These are phyloP conservation scores for Lophius piscatorius DNA, from an alignment of 2,113 vertebrate species.

Conservation along the genomic window DNA sequence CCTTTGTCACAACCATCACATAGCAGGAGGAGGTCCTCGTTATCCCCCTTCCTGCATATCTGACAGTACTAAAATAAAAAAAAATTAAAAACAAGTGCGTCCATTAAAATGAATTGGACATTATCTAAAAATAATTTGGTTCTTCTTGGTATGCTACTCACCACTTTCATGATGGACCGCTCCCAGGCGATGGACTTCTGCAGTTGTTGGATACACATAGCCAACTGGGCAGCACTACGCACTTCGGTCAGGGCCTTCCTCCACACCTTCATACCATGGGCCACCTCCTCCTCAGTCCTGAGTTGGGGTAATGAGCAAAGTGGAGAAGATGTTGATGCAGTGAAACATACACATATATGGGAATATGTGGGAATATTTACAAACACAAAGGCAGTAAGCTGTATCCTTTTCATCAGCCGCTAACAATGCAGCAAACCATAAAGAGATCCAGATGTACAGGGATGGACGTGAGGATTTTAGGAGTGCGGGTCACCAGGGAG, in stretches of 20 bases:
- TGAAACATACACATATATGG: not conserved
- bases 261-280: constrained; percentile 97
- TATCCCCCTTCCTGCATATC: constrained; percentile 97
- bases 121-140: not conserved
- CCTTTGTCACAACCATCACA: constrained; percentile 99
- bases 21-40: constrained; percentile 95
- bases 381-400: constrained; percentile 31
- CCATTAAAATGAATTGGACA: constrained; percentile 19
- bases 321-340: constrained; percentile 18
- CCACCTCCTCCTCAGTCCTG: constrained; percentile 96
- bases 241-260: constrained; percentile 93
- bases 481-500: constrained; percentile 35
- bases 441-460: constrained; percentile 68
- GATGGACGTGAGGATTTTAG: constrained; percentile 57
- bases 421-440: constrained; percentile 55
- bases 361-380: constrained; percentile 12
- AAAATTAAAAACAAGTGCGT: constrained; percentile 38
- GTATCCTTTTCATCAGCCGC: constrained; percentile 49
- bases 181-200: constrained; percentile 99
- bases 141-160: constrained; percentile 70
- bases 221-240: constrained; percentile 94
- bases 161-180: constrained; percentile 99
- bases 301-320: constrained; percentile 57
- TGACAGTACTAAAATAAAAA: constrained; percentile 92
- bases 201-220: constrained; percentile 98